A percentile compares a stretch with the other conserved stretches of the same genome.
Evolutionary conservation across 2,888 invertebrate genomes (phyloP).

Genomic region (Hyppa rectilinea): DNA sequence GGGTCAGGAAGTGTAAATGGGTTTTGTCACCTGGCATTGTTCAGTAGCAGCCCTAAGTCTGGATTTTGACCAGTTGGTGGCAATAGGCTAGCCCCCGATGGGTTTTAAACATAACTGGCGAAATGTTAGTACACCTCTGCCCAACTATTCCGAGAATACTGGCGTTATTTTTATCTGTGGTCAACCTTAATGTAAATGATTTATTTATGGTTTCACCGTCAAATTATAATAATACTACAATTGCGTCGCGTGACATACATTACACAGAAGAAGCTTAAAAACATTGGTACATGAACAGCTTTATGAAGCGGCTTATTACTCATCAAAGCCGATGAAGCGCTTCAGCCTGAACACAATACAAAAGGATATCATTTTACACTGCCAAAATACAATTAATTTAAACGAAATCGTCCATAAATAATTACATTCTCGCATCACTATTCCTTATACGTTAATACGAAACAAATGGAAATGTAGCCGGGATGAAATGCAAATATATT

Average conservation of each 20-base stretch:
- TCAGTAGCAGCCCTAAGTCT: too few relatives aligned
- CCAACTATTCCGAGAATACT: too few relatives aligned
- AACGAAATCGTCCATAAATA: constrained; percentile 15
- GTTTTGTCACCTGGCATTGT: too few relatives aligned
- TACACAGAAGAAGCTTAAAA: not conserved
- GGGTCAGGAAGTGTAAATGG: too few relatives aligned
- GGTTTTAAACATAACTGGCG: too few relatives aligned
- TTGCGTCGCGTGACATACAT: not conserved
- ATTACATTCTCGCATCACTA: constrained; percentile 24
- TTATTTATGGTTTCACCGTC: too few relatives aligned
- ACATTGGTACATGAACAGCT: too few relatives aligned
- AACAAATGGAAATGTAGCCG: constrained; percentile 88
- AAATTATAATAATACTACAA: not conserved
- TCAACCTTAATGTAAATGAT: too few relatives aligned
- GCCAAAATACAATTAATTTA: constrained; percentile 16
- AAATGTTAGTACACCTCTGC: too few relatives aligned
- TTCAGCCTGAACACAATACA: not conserved
- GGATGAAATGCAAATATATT: constrained; percentile 89
- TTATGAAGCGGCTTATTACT: not conserved
- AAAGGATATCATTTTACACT: constrained; percentile 12
- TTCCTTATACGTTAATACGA: constrained; percentile 76
- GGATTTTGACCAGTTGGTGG: too few relatives aligned
- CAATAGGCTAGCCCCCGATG: too few relatives aligned
- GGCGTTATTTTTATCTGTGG: too few relatives aligned
- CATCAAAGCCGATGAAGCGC: not conserved